phyloP scores from a whole-genome alignment of 1,140 invertebrate species.

The Cryptotermes secundus region DNA sequence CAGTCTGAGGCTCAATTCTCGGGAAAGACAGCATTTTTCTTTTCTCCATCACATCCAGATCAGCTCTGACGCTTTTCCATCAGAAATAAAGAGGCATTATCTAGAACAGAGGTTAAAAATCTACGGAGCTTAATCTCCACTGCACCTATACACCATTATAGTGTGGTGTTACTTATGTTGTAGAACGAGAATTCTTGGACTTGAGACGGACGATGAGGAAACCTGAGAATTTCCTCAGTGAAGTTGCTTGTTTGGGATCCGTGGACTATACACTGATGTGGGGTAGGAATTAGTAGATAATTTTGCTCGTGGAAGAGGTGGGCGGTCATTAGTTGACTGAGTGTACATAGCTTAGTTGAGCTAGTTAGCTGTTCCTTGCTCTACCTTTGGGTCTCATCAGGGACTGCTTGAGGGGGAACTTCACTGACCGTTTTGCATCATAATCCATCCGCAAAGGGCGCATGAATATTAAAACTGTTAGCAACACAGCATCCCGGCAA shows the following conservation, averaged over 20 bases:
- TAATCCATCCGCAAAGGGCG: slow-evolving; percentile 35
- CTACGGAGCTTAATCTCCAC: too few relatives aligned
- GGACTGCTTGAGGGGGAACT: slow-evolving; percentile 14
- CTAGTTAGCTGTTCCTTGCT: slow-evolving; percentile 27
- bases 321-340: slow-evolving; percentile 33
- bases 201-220: background rate
- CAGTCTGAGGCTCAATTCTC: too few relatives aligned
- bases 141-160: too few relatives aligned
- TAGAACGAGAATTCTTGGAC: background rate
- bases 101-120: too few relatives aligned
- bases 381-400: slow-evolving; percentile 24
- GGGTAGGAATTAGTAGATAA: slow-evolving; percentile 28
- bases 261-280: background rate
- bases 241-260: background rate
- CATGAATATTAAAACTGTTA: slow-evolving; percentile 34
- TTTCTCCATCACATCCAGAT: too few relatives aligned
- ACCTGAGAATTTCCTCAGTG: background rate
- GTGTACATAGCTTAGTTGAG: slow-evolving; percentile 29
- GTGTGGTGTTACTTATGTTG: too few relatives aligned
- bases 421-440: slow-evolving; percentile 34
- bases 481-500: slow-evolving; percentile 19
- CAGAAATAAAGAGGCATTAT: too few relatives aligned
- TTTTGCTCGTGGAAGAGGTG: slow-evolving; percentile 23
- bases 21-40: too few relatives aligned
- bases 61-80: too few relatives aligned